Evolutionary conservation across 2,888 invertebrate genomes (phyloP), one percentile per base, ranked within the genome.

Genomic region (Pammene aurita): DNA sequence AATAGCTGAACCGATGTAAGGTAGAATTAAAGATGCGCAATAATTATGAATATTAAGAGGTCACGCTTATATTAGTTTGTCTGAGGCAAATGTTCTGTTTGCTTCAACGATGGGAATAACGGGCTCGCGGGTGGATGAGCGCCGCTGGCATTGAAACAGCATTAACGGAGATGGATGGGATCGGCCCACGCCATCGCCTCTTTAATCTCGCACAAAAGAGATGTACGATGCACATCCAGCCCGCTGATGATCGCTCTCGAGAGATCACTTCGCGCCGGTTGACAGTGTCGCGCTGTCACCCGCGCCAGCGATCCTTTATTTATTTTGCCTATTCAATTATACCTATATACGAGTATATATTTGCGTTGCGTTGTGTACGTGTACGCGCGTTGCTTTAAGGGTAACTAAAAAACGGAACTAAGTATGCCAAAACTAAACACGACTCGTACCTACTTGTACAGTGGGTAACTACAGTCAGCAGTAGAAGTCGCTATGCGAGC

Each of bases 171-270:
- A 90, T 88, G 80, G 85, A 89, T 88, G 83, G 84, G 80, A 74
- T 75, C 79, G 80, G 83, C 75, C 81, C 83, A 84, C 81, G 85
- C 84, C 82, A 83, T 83, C 85, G 85, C 80, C 88, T 85, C 85
- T 88, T 88, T 89, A 87, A 89, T 89, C 88, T 85, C 82, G 81
- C 81, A 84, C 86, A 84, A 83, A 85, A 83, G 84, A 86, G 85
- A 87, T 84, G 84, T 85, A 87, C 79, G 82, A 79, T 78, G 80
- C 46, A 74, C 75, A 77, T 75, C 71, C 74, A 78, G 78, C 78
- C 74, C 74, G 73, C 71, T 76, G 74, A 72, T 77, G 76, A 78
- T 78, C 78, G 78, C 71, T 73, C 71, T 66, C 55, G 48, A 61
- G 57, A 62, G 73, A 66, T 61, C 64, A 67, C 64, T 64, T 35